A percentile compares a stretch with the other conserved stretches of the same genome.
Conservation (phyloP, 1,140 invertebrate species). For the Lerema accius region DNA sequence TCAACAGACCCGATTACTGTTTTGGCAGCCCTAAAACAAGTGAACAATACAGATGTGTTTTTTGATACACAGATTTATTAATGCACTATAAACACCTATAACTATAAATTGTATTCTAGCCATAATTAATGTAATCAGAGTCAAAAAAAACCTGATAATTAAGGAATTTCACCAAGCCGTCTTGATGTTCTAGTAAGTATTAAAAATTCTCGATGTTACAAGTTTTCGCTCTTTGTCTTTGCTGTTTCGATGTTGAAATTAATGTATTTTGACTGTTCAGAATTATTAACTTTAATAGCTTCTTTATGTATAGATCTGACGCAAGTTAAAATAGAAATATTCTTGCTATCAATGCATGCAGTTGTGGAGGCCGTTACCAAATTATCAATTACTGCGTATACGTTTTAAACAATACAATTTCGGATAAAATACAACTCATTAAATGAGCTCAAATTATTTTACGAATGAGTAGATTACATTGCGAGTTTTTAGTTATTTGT, state of each 20-base stretch:
- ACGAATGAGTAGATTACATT: no score
- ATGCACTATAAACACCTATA: slow-evolving; percentile 8
- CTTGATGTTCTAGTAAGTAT: slow-evolving; percentile 30
- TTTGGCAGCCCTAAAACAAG: no score
- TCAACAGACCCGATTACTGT: no score
- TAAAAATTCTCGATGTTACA: slow-evolving; percentile 29
- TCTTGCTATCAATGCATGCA: no score
- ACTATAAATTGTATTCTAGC: neutral
- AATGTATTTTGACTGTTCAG: slow-evolving; percentile 10
- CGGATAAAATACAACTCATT: no score
- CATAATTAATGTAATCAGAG: slow-evolving; percentile 49
- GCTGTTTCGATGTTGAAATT: slow-evolving; percentile 22
- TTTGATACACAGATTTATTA: slow-evolving; percentile 6
- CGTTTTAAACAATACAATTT: no score
- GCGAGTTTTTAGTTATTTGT: no score
- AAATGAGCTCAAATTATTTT: no score
- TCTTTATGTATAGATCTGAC: slow-evolving; percentile 42
- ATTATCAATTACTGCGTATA: no score
- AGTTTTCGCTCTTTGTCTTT: slow-evolving; percentile 25
- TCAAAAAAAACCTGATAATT: slow-evolving; percentile 71
- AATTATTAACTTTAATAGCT: slow-evolving; percentile 18
- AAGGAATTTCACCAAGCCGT: slow-evolving; percentile 45
- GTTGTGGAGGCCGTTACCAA: no score
- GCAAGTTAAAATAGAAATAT: slow-evolving; percentile 45
- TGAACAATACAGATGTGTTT: slow-evolving; percentile 10